A percentile compares a stretch with the other conserved stretches of the same genome.
phyloP scores from a whole-genome alignment of 2,797 vertebrate genomes.

The Hippoglossus hippoglossus region DNA sequence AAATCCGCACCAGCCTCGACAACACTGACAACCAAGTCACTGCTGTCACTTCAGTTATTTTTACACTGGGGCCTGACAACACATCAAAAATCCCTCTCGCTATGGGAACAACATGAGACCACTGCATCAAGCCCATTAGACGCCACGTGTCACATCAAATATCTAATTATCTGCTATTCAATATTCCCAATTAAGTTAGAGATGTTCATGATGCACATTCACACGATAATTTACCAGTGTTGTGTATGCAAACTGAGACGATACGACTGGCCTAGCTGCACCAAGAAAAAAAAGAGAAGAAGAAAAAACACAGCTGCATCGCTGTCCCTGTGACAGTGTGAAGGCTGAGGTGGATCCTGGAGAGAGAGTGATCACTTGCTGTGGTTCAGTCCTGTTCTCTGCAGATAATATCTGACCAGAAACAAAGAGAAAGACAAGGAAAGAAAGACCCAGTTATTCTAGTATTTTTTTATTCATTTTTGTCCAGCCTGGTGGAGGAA shows the following conservation, averaged over 20 bases:
- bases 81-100: slow-evolving; percentile 83
- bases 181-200: slow-evolving; percentile 84
- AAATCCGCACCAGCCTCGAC: slow-evolving; percentile 83
- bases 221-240: slow-evolving; percentile 60
- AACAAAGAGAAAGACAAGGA: slow-evolving; percentile 55
- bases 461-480: slow-evolving; percentile 22
- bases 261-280: slow-evolving; percentile 50
- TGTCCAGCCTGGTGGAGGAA: slow-evolving; percentile 62
- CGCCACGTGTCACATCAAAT: slow-evolving; percentile 83
- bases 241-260: slow-evolving; percentile 60
- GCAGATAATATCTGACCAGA: slow-evolving; percentile 68
- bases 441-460: slow-evolving; percentile 36
- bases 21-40: slow-evolving; percentile 85
- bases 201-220: slow-evolving; percentile 69
- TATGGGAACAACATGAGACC: slow-evolving; percentile 83
- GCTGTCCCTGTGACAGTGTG: slow-evolving; percentile 69
- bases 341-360: slow-evolving; percentile 64
- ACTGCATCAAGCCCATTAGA: slow-evolving; percentile 85
- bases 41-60: slow-evolving; percentile 87
- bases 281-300: slow-evolving; percentile 5
- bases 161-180: slow-evolving; percentile 85
- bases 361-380: slow-evolving; percentile 70
- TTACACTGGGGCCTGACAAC: slow-evolving; percentile 84
- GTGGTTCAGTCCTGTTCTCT: slow-evolving; percentile 63
- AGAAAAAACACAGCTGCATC: slow-evolving; percentile 45